These are phyloP conservation scores for Esox lucius DNA, from an alignment of 2,797 vertebrate species.

Conservation along the genomic window DNA sequence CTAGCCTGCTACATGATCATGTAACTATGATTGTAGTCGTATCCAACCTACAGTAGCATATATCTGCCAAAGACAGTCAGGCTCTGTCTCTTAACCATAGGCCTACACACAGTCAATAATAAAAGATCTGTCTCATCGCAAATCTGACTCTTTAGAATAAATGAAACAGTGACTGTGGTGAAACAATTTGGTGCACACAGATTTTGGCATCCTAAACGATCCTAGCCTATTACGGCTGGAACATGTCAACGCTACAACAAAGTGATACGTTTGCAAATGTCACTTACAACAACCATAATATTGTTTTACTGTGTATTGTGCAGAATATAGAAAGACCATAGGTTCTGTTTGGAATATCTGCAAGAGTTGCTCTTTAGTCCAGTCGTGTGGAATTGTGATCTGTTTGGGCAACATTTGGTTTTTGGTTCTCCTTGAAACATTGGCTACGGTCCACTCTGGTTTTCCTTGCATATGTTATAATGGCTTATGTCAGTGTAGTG, in stretches of 20 bases:
- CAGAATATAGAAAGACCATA: background rate
- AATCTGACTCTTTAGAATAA: background rate
- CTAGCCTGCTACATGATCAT: too few species aligned
- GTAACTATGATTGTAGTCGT: too few species aligned
- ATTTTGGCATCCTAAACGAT: background rate
- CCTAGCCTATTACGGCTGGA: background rate
- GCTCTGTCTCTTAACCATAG: background rate
- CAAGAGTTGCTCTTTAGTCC: background rate
- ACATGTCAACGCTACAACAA: background rate
- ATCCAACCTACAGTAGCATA: too few species aligned
- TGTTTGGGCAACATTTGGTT: background rate
- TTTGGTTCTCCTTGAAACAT: background rate
- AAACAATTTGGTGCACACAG: background rate
- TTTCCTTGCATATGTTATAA: background rate
- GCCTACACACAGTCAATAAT: background rate
- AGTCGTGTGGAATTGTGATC: background rate
- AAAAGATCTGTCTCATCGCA: background rate
- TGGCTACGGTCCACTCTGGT: background rate
- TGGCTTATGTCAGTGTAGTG: background rate
- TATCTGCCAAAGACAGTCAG: too few species aligned
- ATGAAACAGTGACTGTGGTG: background rate
- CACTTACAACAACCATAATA: background rate
- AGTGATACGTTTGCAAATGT: background rate
- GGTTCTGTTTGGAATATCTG: background rate
- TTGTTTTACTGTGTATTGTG: background rate